Evolutionary conservation across 2,888 invertebrate species (phyloP).

Genomic region (Gisinianus flammeolus): DNA sequence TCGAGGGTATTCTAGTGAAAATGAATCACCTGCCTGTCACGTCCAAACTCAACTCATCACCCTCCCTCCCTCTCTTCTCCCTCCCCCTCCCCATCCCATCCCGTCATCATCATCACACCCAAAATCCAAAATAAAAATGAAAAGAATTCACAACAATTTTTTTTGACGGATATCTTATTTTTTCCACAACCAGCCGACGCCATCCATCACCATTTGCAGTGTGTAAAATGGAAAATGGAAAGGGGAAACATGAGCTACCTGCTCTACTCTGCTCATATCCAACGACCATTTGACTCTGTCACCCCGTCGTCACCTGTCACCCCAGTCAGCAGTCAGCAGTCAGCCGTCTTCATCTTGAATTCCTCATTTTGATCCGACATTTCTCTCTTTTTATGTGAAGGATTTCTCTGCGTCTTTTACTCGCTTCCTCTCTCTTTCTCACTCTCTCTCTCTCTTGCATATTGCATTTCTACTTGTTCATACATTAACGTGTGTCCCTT

Average conservation of each 20-base stretch:
- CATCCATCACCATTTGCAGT: background rate
- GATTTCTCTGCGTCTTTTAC: background rate
- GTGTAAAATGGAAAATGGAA: background rate
- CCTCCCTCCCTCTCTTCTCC: background rate
- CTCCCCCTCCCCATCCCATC: background rate
- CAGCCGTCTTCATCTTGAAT: background rate
- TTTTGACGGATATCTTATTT: constrained; percentile 1
- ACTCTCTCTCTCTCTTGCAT: background rate
- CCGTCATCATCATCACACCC: no score
- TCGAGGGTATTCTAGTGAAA: background rate
- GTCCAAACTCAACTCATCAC: background rate
- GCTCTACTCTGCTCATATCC: background rate
- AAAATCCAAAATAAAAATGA: no score
- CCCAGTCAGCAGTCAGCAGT: background rate
- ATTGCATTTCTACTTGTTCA: background rate
- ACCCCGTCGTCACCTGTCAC: background rate
- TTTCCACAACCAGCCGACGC: background rate
- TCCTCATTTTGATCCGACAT: no score
- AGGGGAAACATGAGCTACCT: background rate
- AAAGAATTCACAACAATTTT: background rate
- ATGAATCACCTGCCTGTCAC: constrained; percentile 10
- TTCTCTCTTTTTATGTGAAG: no score
- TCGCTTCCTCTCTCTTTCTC: background rate
- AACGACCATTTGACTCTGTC: background rate
- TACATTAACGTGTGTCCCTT: background rate